Conservation (phyloP, 2,888 invertebrate species). For the Minunthozetes semirufus region DNA sequence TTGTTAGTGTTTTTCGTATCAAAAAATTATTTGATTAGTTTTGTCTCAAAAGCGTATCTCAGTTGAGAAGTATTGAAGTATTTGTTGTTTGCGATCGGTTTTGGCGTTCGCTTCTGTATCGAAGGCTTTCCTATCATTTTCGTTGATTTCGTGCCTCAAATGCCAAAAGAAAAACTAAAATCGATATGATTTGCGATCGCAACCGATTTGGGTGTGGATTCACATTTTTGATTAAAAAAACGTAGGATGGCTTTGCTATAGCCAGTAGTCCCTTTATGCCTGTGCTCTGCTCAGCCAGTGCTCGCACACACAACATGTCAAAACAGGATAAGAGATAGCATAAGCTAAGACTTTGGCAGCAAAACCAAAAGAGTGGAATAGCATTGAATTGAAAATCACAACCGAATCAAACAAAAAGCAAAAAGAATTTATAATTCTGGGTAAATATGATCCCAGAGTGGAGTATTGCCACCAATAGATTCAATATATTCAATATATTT, state of each 20-base stretch:
- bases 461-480: background rate
- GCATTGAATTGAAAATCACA: slow-evolving; percentile 16
- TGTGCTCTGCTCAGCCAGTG: background rate
- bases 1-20: background rate
- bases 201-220: slow-evolving; percentile 30
- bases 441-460: background rate
- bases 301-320: background rate
- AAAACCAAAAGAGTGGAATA: background rate
- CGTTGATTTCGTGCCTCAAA: slow-evolving; percentile 20
- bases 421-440: background rate
- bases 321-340: background rate
- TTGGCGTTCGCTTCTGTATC: background rate
- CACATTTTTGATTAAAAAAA: slow-evolving; percentile 23
- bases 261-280: background rate
- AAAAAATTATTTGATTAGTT: background rate
- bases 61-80: background rate
- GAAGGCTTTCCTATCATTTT: no score
- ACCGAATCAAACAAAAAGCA: background rate
- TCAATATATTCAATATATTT: slow-evolving; percentile 19
- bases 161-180: slow-evolving; percentile 27
- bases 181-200: slow-evolving; percentile 31
- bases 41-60: background rate
- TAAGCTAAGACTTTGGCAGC: no score
- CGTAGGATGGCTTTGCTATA: slow-evolving; percentile 19
- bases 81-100: background rate